These are phyloP conservation scores for Xerus inauris DNA, from an alignment of 2,113 vertebrate species.

Conservation along the genomic window DNA sequence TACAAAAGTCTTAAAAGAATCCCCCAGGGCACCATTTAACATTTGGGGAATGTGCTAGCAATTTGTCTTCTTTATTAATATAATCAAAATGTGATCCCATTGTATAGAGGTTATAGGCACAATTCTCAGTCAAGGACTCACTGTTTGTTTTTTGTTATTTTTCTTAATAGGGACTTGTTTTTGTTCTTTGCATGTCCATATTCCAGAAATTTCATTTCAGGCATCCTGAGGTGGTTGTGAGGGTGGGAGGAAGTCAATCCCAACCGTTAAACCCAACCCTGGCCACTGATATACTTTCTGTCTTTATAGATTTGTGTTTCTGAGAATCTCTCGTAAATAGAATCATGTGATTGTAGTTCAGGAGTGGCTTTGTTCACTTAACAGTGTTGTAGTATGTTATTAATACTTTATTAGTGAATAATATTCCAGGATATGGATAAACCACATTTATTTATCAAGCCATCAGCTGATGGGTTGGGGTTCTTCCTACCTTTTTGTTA, in stretches of 20 bases:
- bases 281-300: not conserved
- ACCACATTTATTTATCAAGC: not conserved
- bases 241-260: no score
- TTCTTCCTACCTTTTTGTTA: not conserved
- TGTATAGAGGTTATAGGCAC: not conserved
- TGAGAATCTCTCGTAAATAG: not conserved
- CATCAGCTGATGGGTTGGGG: not conserved
- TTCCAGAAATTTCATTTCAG: not conserved
- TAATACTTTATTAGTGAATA: not conserved
- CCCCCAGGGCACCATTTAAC: not conserved
- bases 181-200: not conserved
- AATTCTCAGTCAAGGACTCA: not conserved
- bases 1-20: not conserved
- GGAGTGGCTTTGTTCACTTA: not conserved
- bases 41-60: not conserved
- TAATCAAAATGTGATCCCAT: not conserved
- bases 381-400: not conserved
- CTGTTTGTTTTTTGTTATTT: no score
- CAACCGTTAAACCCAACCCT: not conserved
- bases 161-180: not conserved
- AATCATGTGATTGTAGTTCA: not conserved
- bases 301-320: not conserved
- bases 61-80: not conserved
- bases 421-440: not conserved
- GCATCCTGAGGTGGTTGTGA: not conserved